A percentile compares a stretch with the other conserved stretches of the same genome.
Evolutionary conservation across 2,888 invertebrate species (phyloP).

Genomic region (Calephelis perditalis): DNA sequence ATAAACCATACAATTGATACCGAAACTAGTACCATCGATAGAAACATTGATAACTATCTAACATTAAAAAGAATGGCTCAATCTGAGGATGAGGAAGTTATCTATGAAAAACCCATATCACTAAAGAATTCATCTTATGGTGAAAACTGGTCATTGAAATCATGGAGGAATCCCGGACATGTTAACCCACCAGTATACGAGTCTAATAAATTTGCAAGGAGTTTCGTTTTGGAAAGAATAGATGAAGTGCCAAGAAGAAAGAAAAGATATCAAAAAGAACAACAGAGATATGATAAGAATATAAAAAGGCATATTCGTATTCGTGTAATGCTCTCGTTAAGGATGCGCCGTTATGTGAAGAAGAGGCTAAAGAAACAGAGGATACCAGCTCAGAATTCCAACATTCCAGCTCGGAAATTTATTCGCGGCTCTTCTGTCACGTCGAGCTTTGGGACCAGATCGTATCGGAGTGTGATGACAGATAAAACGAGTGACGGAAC

Average conservation of each 20-base stretch:
- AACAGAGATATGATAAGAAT: neutral
- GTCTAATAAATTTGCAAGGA: constrained; percentile 43
- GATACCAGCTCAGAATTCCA: neutral
- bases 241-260: constrained; percentile 59
- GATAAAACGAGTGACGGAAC: constrained; percentile 52
- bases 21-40: constrained; percentile 56
- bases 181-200: constrained; percentile 53
- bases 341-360: constrained; percentile 7
- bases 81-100: constrained; percentile 60
- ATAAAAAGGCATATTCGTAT: constrained; percentile 7
- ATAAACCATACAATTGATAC: constrained; percentile 62
- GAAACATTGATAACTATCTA: constrained; percentile 64
- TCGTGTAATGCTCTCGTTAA: constrained; percentile 1
- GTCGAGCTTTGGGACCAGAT: neutral
- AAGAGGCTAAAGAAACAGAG: neutral
- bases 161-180: constrained; percentile 57
- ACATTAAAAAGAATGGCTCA: constrained; percentile 51
- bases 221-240: constrained; percentile 51
- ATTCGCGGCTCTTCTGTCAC: neutral
- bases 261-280: constrained; percentile 28
- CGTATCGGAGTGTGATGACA: constrained; percentile 4
- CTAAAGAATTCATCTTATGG: constrained; percentile 57
- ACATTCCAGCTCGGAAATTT: constrained; percentile 4
- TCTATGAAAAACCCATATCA: constrained; percentile 66
- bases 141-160: constrained; percentile 74